These are phyloP conservation scores for Drosophila nigromelanica DNA, from an alignment of 1,140 invertebrate species.

Conservation along the genomic window DNA sequence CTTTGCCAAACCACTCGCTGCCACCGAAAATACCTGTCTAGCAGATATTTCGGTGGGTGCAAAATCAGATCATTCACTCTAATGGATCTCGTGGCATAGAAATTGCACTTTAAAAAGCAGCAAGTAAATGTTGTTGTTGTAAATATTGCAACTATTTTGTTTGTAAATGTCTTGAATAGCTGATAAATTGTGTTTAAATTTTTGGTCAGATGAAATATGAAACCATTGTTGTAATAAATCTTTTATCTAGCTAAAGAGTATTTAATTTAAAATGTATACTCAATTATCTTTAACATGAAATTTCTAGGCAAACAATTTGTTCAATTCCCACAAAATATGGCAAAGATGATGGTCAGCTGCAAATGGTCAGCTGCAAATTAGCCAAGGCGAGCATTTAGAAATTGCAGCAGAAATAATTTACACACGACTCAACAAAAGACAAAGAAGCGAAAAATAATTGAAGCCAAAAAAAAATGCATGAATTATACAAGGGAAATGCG, in stretches of 20 bases:
- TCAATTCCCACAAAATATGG: not conserved
- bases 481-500: conserved; percentile 38
- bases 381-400: conserved; percentile 46
- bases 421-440: conserved; percentile 51
- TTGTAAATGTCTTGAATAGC: too few species aligned
- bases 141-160: too few species aligned
- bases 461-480: conserved; percentile 32
- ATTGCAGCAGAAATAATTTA: conserved; percentile 68
- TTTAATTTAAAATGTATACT: too few species aligned
- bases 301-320: not conserved
- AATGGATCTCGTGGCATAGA: not conserved
- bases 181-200: not conserved
- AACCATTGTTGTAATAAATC: not conserved
- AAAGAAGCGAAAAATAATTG: conserved; percentile 24
- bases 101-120: not conserved
- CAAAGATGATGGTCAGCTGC: conserved; percentile 47
- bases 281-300: too few species aligned
- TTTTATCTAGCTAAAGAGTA: not conserved
- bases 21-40: conserved; percentile 43
- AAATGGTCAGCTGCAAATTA: conserved; percentile 63
- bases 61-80: conserved; percentile 50
- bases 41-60: conserved; percentile 48
- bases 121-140: too few species aligned
- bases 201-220: not conserved
- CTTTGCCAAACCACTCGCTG: conserved; percentile 18